Evolutionary conservation across 2,888 invertebrate genomes (phyloP).

Genomic region (Calameuta idolon): DNA sequence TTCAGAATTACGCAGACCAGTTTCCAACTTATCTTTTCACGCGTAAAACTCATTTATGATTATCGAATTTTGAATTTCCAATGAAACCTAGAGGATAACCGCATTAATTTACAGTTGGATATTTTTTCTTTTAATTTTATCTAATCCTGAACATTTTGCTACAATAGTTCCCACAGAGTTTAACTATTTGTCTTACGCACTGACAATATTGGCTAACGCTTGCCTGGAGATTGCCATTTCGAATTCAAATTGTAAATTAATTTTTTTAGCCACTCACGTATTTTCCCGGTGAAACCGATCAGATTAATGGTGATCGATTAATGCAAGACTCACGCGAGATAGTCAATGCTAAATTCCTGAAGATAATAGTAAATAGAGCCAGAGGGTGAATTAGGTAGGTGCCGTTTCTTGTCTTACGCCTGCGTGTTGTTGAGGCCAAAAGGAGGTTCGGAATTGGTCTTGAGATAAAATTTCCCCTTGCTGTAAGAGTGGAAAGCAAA

Average conservation of each 20-base stretch:
- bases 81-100: neutral
- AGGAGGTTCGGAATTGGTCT: conserved; percentile 32
- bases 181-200: too few relatives aligned
- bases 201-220: too few relatives aligned
- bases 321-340: neutral
- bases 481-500: conserved; percentile 31
- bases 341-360: neutral
- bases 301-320: neutral
- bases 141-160: too few relatives aligned
- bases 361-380: neutral
- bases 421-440: conserved; percentile 29
- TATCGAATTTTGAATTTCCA: neutral
- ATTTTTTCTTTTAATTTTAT: neutral
- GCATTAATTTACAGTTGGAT: neutral
- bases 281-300: neutral
- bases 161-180: too few relatives aligned
- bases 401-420: neutral
- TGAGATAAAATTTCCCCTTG: conserved; percentile 41
- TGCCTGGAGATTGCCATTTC: too few relatives aligned
- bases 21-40: neutral
- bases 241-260: neutral
- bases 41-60: neutral
- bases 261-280: neutral
- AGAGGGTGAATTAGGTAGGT: neutral
- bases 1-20: neutral